These are phyloP conservation scores for Drosophila leonis DNA, from an alignment of 2,888 invertebrate genomes.

Conservation along the genomic window DNA sequence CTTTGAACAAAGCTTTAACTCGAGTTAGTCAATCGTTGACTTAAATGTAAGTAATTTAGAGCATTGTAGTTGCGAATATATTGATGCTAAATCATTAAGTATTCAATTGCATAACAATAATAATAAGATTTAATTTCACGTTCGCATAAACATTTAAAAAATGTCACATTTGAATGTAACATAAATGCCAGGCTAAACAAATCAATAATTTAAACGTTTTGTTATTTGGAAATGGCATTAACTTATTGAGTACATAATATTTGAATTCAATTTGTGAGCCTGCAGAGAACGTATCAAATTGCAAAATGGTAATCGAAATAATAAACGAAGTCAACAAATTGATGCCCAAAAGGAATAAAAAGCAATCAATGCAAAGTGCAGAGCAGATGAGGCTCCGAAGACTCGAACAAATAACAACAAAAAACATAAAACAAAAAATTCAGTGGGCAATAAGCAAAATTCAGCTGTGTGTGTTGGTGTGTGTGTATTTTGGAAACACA, in stretches of 20 bases:
- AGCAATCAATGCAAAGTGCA: neutral
- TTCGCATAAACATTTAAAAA: neutral
- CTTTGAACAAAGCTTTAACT: too few relatives aligned
- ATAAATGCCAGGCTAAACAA: neutral
- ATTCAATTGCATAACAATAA: neutral
- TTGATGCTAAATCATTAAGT: neutral
- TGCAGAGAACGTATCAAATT: neutral
- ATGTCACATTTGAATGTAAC: neutral
- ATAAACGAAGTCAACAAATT: too few relatives aligned
- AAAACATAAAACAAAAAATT: neutral
- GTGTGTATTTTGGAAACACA: neutral
- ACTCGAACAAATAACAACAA: neutral
- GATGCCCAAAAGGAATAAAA: neutral
- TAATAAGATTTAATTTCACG: neutral
- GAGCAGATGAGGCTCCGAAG: neutral
- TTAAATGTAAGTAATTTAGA: too few relatives aligned
- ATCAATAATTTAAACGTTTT: neutral
- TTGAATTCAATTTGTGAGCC: neutral
- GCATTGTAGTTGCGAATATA: too few relatives aligned
- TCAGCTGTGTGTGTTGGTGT: neutral
- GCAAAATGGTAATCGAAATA: neutral
- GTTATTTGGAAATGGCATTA: neutral
- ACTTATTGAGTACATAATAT: neutral
- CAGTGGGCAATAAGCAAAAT: too few relatives aligned
- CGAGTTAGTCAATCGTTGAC: too few relatives aligned